Evolutionary conservation across 2,113 vertebrate genomes (phyloP).

Genomic region (Malurus cyaneus): DNA sequence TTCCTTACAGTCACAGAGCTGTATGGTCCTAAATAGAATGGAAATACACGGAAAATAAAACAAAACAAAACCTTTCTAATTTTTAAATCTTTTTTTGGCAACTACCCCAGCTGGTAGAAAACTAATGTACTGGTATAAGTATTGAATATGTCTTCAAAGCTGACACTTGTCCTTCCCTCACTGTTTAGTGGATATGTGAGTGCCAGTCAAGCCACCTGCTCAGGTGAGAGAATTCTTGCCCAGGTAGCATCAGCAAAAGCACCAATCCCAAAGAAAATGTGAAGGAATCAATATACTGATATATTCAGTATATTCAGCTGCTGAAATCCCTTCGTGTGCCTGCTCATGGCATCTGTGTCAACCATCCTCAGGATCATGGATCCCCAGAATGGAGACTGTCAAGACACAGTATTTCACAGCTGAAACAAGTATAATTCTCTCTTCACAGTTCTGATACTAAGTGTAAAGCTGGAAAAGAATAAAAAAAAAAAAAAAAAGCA

Average conservation of each 20-base stretch:
- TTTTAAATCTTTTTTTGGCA: constrained; percentile 5
- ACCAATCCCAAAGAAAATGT: not conserved
- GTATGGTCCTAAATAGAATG: not conserved
- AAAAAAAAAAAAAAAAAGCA: not conserved
- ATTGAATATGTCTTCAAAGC: not conserved
- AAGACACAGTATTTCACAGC: not conserved
- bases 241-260: not conserved
- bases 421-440: not conserved
- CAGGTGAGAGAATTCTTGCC: not conserved
- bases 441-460: not conserved
- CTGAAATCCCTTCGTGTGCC: not conserved
- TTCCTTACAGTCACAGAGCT: constrained; percentile 1
- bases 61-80: not conserved
- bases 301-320: not conserved
- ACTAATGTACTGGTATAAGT: not conserved
- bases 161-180: not conserved
- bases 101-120: not conserved
- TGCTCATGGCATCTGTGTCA: not conserved
- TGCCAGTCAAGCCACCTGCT: not conserved
- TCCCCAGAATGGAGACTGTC: not conserved
- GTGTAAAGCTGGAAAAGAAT: not conserved
- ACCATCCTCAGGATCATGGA: not conserved
- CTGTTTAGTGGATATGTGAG: not conserved
- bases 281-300: not conserved
- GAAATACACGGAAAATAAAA: constrained; percentile 1